Evolutionary conservation across 2,888 invertebrate genomes (phyloP), one percentile per base, ranked within the genome.

Genomic region (Caenorhabditis afra): DNA sequence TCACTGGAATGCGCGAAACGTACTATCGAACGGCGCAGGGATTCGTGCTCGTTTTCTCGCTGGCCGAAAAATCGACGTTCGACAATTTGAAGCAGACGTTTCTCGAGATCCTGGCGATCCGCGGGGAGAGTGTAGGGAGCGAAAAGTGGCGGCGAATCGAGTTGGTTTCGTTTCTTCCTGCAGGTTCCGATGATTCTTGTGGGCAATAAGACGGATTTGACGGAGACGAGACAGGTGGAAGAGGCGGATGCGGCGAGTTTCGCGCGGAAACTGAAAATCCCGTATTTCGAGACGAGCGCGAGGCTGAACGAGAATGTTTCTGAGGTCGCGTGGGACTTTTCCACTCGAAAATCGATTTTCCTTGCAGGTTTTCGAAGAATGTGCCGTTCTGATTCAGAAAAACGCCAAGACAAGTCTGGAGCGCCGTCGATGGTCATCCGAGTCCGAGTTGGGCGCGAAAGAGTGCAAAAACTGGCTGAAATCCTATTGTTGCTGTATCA

Each of bases 21-120:
- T 99, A 99, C 92, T 98, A 98, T 97, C 97, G 97, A 93, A 97
- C 97, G 92, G 98, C 98, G 23, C 98, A 99, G 92, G 99, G 98
- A 84, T 99, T 99, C 92, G 95, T 98, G 87, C 93, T 99, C 91
- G 98, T 98, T 80, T 99, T 98, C 92, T 98, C 97, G 90, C 97
- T 99, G 92, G 98, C 97, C 87, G 97, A 97, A 92, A 97, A 97
- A 92, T 97, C 97, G 86, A 98, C 97, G 89, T 99, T 98, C 93
- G 97, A 98, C 92, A 98, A 98, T 93, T 93, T 99, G 89, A 96
- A 96, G 92, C 97, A 97, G 5, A 74, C 59, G 11, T 65, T 71
- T 49, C 14, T 47, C 3, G 52, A 62, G n/a, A 79, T 79, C 22
- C 4, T 65, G 10, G 29, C 37, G 11, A 61, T 73, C 23, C 49